Base-by-base conservation (phyloP, 1,140 invertebrate genomes). In the Cydia amplana region DNA sequence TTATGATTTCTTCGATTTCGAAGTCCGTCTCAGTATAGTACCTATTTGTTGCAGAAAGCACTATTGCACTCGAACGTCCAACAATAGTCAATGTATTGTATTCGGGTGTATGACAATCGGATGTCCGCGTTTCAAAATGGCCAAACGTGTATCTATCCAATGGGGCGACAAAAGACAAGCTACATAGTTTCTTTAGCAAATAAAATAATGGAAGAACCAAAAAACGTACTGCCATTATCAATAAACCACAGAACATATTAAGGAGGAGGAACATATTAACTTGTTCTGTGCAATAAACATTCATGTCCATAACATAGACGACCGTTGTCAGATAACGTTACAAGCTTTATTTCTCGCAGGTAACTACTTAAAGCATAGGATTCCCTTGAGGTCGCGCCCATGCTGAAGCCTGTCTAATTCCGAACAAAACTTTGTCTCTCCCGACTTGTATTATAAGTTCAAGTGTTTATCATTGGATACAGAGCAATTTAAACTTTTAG, bases 401-500 rank as follows among this genome's bases (percentile, higher is more conserved):
- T 55, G n/a, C 16, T 20, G 51, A 55, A 55, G 51, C 55, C 55
- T 60, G 55, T 60, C 55, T 60, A 60, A 60, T 23, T 60, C 55
- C 10, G n/a, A 12, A 60, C 55, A 20, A 20, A 60, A 60, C 55
- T 60, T 60, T 60, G 55, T 23, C 49, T 51, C 49, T 51, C 55
- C 55, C 18, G 55, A 60, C 18, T 60, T 60, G 55, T 20, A 60
- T 60, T 60, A 60, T 60, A n/a, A 60, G 20, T 20, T 60, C 55
- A 60, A 60, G 55, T 60, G 55, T 60, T 60, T 60, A 60, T 60
- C 55, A 60, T 60, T 60, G 55, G 55, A 23, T 60, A 60, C 55
- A 60, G 55, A 60, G 55, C 55, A 60, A 60, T 60, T 60, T 60
- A 60, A 60, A 60, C 55, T 60, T 60, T 60, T 60, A 60, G 55